Evolutionary conservation across 2,113 vertebrate genomes (phyloP).

Genomic region (Caretta caretta): DNA sequence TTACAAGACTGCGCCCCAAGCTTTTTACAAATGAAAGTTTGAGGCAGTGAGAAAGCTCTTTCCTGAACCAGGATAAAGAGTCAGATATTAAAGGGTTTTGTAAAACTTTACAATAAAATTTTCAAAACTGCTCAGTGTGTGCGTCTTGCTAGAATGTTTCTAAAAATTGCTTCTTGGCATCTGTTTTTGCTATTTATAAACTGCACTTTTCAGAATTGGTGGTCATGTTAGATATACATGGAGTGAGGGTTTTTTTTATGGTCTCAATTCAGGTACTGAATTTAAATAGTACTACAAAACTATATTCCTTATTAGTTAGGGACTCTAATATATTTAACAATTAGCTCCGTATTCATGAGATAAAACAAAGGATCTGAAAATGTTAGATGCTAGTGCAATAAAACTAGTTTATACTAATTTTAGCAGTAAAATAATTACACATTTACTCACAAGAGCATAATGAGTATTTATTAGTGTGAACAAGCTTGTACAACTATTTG

Average conservation of each 20-base stretch:
- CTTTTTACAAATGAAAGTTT: background rate
- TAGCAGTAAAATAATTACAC: background rate
- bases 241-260: background rate
- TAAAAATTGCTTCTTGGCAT: background rate
- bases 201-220: background rate
- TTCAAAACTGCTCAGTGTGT: background rate
- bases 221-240: background rate
- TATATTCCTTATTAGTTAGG: background rate
- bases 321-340: background rate
- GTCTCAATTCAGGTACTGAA: background rate
- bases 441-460: background rate
- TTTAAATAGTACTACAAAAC: slow-evolving; percentile 14
- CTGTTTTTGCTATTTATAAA: background rate
- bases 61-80: background rate
- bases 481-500: background rate
- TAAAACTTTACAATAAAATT: background rate
- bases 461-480: background rate
- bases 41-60: background rate
- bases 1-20: background rate
- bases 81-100: background rate
- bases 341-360: background rate
- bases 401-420: background rate
- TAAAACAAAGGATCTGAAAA: background rate
- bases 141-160: background rate
- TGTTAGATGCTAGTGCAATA: background rate